Evolutionary conservation across 2,113 vertebrate genomes (phyloP), one percentile per base, ranked within the genome.

Genomic region (Ciconia boyciana): DNA sequence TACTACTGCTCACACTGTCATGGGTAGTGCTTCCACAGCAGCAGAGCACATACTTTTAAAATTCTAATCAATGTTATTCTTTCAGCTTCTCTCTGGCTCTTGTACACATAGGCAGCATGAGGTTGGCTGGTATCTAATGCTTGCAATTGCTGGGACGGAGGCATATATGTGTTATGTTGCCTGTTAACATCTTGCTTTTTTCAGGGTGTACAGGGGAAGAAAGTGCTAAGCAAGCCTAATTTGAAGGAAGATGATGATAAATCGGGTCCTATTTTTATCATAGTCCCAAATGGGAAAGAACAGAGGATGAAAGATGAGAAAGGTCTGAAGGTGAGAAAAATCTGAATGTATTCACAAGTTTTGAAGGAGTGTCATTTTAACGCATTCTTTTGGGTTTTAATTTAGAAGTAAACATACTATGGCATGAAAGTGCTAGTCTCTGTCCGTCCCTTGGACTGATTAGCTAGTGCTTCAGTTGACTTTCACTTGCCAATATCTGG

Each of bases 301-400:
- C 99, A 99, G 97, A 98, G 99, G 61, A 98, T 99, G 96, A 99
- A 98, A 97, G 99, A 99, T 86, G 99, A 99, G 96, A 99, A 99
- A 92, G 98, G 97, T 46, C 97, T 99, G 57, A 99, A 99, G 99
- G 99, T 99, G 82, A 98, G 95, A 66, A 91, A 81, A 89, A 74
- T 22, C 16, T 52, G 29, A 62, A 65, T 36, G 22, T 36, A 8
- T 60, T 93, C 11, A 13, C 7, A 28, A 60, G 28, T 52, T 88
- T 49, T 87, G 49, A 92, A 80, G 34, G 16, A 68, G 25, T 41
- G 5, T 49, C 55, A 34, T 46, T 74, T 61, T 11, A 83, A 54
- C 0, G 0, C 4, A 5, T 82, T 31, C 21, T 83, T 61, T 52
- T 18, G 2, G 10, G 18, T 61, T 61, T 83, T 64, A 20, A n/a